phyloP scores from a whole-genome alignment of 1,140 invertebrate genomes.

The Trachelipus rathkii region DNA sequence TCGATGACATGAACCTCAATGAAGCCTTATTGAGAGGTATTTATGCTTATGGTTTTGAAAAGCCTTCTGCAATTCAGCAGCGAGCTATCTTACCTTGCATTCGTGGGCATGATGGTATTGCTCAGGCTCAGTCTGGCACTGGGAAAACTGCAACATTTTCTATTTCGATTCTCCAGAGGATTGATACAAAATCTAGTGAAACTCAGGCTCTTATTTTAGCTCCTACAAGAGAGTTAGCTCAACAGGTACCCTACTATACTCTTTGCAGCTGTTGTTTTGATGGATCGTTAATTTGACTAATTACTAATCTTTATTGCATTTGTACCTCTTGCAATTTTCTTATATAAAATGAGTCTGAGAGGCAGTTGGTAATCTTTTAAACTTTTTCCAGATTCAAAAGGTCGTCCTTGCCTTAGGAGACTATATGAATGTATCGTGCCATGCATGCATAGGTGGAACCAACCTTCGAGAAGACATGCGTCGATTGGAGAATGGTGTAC shows the following conservation, averaged over 20 bases:
- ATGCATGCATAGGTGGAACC: conserved; percentile 98
- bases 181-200: conserved; percentile 80
- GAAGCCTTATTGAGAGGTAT: conserved; percentile 94
- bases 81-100: conserved; percentile 97
- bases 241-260: too few relatives aligned
- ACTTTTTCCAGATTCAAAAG: conserved; percentile 78
- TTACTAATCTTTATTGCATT: too few relatives aligned
- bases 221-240: conserved; percentile 94
- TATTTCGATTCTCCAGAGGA: conserved; percentile 95
- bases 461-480: conserved; percentile 92
- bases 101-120: conserved; percentile 92
- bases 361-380: too few relatives aligned
- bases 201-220: conserved; percentile 91
- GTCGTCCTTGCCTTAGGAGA: conserved; percentile 96
- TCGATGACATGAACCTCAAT: conserved; percentile 97
- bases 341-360: too few relatives aligned
- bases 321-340: too few relatives aligned
- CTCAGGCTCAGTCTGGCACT: conserved; percentile 96
- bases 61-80: conserved; percentile 98
- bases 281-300: too few relatives aligned
- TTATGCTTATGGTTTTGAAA: conserved; percentile 99
- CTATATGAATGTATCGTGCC: conserved; percentile 92
- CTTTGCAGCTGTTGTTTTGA: too few relatives aligned
- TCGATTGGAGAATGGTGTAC: conserved; percentile 75
- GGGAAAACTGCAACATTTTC: conserved; percentile 99